Percentiles rank a stretch among this genome's conserved stretches.
These are phyloP conservation scores for Gandaritis pyraliata DNA, from an alignment of 2,888 invertebrate genomes.

Conservation along the genomic window DNA sequence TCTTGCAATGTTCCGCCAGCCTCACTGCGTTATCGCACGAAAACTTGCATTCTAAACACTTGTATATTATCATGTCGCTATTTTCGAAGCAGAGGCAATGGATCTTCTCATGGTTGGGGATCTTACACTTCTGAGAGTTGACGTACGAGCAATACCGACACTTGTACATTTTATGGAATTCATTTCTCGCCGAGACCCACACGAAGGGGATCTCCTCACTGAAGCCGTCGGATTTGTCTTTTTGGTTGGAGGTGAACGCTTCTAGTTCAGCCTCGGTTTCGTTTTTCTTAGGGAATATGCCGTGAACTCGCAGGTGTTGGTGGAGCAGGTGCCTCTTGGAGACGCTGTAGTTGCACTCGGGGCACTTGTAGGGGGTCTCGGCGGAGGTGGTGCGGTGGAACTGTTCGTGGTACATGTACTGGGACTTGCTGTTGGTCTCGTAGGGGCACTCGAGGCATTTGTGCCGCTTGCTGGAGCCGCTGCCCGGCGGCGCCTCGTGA, in stretches of 20 bases:
- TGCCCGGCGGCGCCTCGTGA: conserved; percentile 47
- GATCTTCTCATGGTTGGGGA: conserved; percentile 93
- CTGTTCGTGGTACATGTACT: conserved; percentile 94
- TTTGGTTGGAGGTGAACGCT: conserved; percentile 51
- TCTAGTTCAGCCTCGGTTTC: conserved; percentile 75
- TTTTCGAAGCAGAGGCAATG: conserved; percentile 84
- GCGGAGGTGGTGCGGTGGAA: conserved; percentile 87
- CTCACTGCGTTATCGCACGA: conserved; percentile 89
- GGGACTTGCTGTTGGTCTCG: conserved; percentile 93
- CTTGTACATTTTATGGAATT: conserved; percentile 92
- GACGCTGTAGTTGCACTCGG: conserved; percentile 92
- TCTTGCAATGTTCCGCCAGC: conserved; percentile 89
- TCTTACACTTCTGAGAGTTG: conserved; percentile 90
- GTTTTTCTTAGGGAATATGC: conserved; percentile 77
- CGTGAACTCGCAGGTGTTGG: conserved; percentile 92
- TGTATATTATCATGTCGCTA: conserved; percentile 81
- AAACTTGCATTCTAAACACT: conserved; percentile 92
- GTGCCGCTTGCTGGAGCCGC: conserved; percentile 85
- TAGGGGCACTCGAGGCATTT: conserved; percentile 93
- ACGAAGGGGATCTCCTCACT: conserved; percentile 88
- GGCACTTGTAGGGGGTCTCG: conserved; percentile 91
- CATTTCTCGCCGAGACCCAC: conserved; percentile 90
- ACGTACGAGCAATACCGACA: conserved; percentile 94
- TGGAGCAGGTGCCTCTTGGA: conserved; percentile 92
- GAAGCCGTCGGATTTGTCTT: conserved; percentile 61